Evolutionary conservation across 1,140 invertebrate genomes (phyloP), one percentile per base, ranked within the genome.

Genomic region (Lordiphosa stackelbergi): DNA sequence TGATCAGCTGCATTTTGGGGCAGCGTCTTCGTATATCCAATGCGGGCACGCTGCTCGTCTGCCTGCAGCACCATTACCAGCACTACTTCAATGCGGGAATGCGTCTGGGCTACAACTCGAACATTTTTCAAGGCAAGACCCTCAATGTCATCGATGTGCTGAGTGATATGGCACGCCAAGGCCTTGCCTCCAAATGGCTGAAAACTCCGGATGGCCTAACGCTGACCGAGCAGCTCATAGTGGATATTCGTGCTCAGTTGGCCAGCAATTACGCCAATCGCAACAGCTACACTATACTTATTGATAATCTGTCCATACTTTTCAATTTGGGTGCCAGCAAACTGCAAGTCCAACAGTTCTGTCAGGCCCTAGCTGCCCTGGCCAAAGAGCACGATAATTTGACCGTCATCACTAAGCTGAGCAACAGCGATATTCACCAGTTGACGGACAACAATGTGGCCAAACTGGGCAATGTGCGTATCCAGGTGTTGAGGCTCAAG

Each of bases 21-120:
- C 56, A 90, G 91, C 78, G 91, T 88, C 45, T 89, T 89, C 52
- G 90, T 90, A 85, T 90, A 90, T 69, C 89, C 87, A 75, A 88
- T 87, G 68, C 73, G 11, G 88, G 89, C 46, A 88, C 92, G 1
- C 89, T 92, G 72, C 86, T 94, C 12, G 88, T 94, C 53, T 90
- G 91, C 48, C 90, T 92, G 62, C 93, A 94, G 66, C 93, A 93
- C 64, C 91, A 91, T 4, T 89, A 93, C 45, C 88, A 90, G 19
- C 93, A 94, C 77, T 94, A 93, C 71, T 91, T 93, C 47, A 92
- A 91, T 86, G 89, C 93, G 48, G 92, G 92, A n/a, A 90, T 92
- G 75, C 92, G 92, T 74, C 88, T 94, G 69, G 93, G 93, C 22
- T 93, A 93, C 69, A 93, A 94, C 85, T 87, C 93, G 19, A 89